Evolutionary conservation across 1,140 invertebrate species (phyloP), one percentile per base, ranked within the genome.

Genomic region (Drosophila mauritiana): DNA sequence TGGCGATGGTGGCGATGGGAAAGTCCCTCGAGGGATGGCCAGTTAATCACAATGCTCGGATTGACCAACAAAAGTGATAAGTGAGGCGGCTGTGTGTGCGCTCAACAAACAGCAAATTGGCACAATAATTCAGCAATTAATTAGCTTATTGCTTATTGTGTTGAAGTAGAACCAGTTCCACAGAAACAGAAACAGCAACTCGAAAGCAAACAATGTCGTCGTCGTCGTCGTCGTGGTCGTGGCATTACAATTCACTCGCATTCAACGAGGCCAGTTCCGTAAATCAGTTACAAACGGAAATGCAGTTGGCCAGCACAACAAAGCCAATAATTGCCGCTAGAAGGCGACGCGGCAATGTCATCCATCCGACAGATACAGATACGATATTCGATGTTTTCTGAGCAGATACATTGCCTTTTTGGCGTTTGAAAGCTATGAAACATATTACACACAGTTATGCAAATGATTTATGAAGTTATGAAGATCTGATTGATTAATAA

Each of bases 281-380:
- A 79, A 88, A 88, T 83, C 79, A 83, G 83, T 83, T 89, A 65
- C 62, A 52, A 84, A 72, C 79, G 84, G 84, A 88, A 88, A 78
- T 88, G 76, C 67, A 77, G 45, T 85, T 79, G 34, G 70, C 40
- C 62, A 54, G 79, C 77, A 61, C 22, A 72, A 72, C 68, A 69
- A 84, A 88, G 83, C 65, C 68, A 88, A 77, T 88, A 83, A 89
- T 89, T 80, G 79, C 67, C 31, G 51, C 58, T 86, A 34, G 75
- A 86, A 89, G 83, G 75, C 75, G 15, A 79, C 20, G 56, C 56
- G 73, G 73, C 82, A 89, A 78, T 78, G 79, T 39, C 84, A 89
- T 31, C 74, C 43, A 53, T 39, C 57, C 57, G 57, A 73, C 51
- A 80, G 25, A 77, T n/a, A 48, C 34, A 37, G 20, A 58, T 62